phyloP scores from a whole-genome alignment of 2,113 vertebrate species.

The Lasiurus cinereus region DNA sequence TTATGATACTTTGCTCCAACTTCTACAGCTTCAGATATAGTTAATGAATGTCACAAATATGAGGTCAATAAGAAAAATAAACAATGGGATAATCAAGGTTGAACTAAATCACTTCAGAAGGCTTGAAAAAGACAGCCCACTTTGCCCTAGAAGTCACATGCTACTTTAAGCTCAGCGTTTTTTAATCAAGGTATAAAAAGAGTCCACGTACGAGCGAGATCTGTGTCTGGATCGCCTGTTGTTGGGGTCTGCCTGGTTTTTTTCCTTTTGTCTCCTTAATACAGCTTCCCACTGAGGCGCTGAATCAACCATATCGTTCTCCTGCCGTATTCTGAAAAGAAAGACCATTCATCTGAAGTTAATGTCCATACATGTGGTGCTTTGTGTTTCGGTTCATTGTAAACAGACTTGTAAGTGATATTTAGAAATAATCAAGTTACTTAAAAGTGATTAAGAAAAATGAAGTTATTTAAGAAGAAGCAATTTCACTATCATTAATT shows the following conservation, averaged over 20 bases:
- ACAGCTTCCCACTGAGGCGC: slow-evolving; percentile 94
- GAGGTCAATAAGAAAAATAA: background rate
- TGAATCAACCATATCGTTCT: slow-evolving; percentile 93
- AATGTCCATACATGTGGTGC: background rate
- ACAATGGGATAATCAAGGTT: background rate
- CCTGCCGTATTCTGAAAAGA: slow-evolving; percentile 90
- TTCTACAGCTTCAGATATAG: background rate
- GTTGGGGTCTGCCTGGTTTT: slow-evolving; percentile 88
- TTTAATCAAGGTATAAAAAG: background rate
- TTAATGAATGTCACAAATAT: background rate
- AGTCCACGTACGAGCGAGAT: slow-evolving; percentile 91
- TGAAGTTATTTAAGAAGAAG: slow-evolving; percentile 21
- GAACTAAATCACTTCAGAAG: background rate
- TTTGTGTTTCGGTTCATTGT: background rate
- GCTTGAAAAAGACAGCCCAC: background rate
- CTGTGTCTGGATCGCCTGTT: slow-evolving; percentile 92
- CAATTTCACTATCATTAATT: background rate
- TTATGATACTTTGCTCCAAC: slow-evolving; percentile 31
- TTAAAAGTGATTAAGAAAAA: background rate
- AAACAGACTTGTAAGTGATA: background rate
- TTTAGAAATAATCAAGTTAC: background rate
- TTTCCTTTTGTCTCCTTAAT: slow-evolving; percentile 92
- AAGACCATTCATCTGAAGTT: slow-evolving; percentile 34
- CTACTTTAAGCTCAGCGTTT: background rate
- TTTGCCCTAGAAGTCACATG: background rate